Evolutionary conservation across 2,797 vertebrate species (phyloP), one percentile per base, ranked within the genome.

Genomic region (Dryobates pubescens): DNA sequence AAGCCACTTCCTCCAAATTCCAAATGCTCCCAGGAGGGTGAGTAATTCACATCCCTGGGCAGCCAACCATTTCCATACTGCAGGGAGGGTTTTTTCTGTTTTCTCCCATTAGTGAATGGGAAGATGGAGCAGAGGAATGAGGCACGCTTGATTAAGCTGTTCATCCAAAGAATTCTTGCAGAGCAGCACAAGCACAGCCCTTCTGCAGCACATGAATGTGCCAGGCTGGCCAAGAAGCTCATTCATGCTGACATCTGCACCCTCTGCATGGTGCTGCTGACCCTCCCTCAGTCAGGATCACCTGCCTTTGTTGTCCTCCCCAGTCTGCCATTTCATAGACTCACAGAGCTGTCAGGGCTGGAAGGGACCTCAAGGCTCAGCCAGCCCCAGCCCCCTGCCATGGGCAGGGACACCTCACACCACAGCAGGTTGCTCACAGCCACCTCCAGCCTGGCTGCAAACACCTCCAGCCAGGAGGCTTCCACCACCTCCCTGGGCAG

Each of bases 171-270:
- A 82, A 5, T 30, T 85, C 59, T 63, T 38, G 47, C 27, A 8
- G 63, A 54, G 45, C 69, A 71, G 63, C 2, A 0, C 43, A 41
- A 17, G 73, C 5, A 2, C 0, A 0, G 47, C 43, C 45, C 1
- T 7, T 29, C 54, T 41, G 67, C 32, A 1, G 17, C 2, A 18
- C 3, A 15, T 26, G 34, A 9, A 10, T 0, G n/a, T 23, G 59
- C 54, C 62, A 16, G 19, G 16, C 45, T 53, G 59, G 74, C 30
- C 23, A 13, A 23, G 53, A 5, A 9, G 0, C 0, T 13, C 1
- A 10, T 9, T 76, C 1, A 0, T 3, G 3, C 3, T 43, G 57
- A 58, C 45, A 41, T 74, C 58, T 38, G 54, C 13, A 26, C 58
- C 18, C 24, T 2, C 38, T 2, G 10, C 29, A 0, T 17, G 54